These are phyloP conservation scores for Toxotes chatareus DNA, from an alignment of 2,113 vertebrate genomes.

Conservation along the genomic window DNA sequence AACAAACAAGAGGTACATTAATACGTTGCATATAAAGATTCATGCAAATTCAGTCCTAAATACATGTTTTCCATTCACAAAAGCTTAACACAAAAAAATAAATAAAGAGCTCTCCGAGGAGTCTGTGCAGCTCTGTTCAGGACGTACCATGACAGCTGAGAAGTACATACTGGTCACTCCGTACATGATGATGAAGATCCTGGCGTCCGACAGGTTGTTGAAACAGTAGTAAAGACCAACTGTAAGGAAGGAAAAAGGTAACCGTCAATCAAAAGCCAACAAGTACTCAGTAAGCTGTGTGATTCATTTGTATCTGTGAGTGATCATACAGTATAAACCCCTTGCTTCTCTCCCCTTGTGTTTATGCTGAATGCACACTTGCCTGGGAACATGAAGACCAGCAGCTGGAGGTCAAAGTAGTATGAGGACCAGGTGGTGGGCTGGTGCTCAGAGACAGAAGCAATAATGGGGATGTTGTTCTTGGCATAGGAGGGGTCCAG, in stretches of 20 bases:
- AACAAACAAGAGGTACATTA: neutral
- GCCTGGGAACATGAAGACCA: constrained; percentile 99
- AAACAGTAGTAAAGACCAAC: constrained; percentile 99
- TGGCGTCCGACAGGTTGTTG: constrained; percentile 96
- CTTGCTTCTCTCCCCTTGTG: neutral
- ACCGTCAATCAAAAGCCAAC: neutral
- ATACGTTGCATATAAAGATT: neutral
- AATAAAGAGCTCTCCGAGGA: neutral
- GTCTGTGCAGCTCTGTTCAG: too few species aligned
- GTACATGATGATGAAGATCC: constrained; percentile 99
- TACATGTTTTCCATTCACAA: neutral
- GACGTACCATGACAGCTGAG: constrained; percentile 95
- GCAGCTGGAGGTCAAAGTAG: constrained; percentile 98
- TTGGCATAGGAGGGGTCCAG: constrained; percentile 98
- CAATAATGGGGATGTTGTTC: constrained; percentile 99
- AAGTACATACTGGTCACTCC: constrained; percentile 99
- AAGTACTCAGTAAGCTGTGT: neutral
- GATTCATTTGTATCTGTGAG: neutral
- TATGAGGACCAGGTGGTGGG: constrained; percentile 99
- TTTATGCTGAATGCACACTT: constrained; percentile 1
- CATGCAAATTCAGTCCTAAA: neutral
- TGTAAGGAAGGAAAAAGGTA: constrained; percentile 68
- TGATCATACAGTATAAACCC: neutral
- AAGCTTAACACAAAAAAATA: neutral
- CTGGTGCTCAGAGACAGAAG: constrained; percentile 98